Percentiles rank a stretch among this genome's conserved stretches.
Conservation (phyloP, 2,797 vertebrate species). For the Capromys pilorides region DNA sequence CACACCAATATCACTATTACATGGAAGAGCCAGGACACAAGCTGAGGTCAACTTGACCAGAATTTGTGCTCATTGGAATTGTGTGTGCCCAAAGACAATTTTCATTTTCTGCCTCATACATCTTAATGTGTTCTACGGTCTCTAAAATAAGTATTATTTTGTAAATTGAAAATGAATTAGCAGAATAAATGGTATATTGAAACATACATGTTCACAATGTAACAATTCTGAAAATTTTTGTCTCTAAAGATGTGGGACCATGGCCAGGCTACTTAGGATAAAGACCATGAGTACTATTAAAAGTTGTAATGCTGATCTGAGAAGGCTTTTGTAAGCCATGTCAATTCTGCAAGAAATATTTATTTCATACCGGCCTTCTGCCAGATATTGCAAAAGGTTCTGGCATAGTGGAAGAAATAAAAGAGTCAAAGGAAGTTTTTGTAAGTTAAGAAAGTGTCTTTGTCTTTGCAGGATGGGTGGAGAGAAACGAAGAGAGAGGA, state of each 20-base stretch:
- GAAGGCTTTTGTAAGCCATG: constrained; percentile 31
- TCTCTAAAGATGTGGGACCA: neutral
- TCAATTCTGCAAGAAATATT: constrained; percentile 26
- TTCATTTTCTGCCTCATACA: neutral
- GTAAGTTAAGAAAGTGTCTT: neutral
- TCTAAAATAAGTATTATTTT: neutral
- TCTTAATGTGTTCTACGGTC: neutral
- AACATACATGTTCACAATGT: neutral
- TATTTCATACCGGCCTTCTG: constrained; percentile 22
- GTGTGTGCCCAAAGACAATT: neutral
- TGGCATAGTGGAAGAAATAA: neutral
- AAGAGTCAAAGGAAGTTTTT: neutral
- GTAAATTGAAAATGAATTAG: neutral
- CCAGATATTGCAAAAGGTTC: neutral
- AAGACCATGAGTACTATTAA: neutral
- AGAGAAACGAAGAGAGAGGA: neutral
- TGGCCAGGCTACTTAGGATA: neutral
- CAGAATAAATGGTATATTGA: neutral
- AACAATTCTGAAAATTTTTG: neutral
- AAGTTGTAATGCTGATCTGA: neutral
- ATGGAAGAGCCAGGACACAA: neutral
- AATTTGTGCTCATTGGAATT: neutral
- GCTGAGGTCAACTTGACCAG: neutral
- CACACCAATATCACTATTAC: neutral
- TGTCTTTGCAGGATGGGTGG: neutral